Conservation (phyloP, 2,113 vertebrate genomes). For the Odobenus rosmarus region DNA sequence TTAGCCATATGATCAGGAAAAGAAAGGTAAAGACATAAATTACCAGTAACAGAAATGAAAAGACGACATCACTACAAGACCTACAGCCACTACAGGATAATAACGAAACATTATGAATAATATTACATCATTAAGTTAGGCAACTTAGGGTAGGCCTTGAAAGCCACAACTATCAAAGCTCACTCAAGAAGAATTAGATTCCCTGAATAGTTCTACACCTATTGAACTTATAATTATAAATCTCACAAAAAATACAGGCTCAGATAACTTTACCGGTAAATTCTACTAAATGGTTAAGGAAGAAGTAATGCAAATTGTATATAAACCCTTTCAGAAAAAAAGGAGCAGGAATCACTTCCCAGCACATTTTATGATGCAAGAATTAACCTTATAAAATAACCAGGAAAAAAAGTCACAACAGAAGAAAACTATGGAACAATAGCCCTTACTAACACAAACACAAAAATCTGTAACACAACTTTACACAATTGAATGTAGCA, state of each 20-base stretch:
- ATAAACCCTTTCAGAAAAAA: neutral
- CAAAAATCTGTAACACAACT: neutral
- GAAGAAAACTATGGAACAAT: neutral
- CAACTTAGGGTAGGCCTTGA: neutral
- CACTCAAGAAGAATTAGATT: neutral
- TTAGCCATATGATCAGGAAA: neutral
- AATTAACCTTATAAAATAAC: neutral
- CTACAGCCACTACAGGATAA: neutral
- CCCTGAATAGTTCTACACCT: neutral
- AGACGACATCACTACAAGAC: neutral
- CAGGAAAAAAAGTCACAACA: neutral
- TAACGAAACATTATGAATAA: neutral
- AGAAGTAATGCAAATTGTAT: neutral
- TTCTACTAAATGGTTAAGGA: neutral
- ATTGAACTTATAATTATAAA: neutral
- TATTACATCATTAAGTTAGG: neutral
- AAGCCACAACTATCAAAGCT: neutral
- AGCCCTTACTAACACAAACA: neutral
- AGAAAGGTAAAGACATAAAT: neutral
- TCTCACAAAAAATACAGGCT: neutral
- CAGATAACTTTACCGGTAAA: neutral
- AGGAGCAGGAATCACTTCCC: neutral
- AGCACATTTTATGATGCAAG: neutral
- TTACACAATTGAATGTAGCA: neutral
- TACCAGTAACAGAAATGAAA: neutral